Evolutionary conservation across 2,888 invertebrate genomes (phyloP).

Genomic region (Carterocephalus palaemon): DNA sequence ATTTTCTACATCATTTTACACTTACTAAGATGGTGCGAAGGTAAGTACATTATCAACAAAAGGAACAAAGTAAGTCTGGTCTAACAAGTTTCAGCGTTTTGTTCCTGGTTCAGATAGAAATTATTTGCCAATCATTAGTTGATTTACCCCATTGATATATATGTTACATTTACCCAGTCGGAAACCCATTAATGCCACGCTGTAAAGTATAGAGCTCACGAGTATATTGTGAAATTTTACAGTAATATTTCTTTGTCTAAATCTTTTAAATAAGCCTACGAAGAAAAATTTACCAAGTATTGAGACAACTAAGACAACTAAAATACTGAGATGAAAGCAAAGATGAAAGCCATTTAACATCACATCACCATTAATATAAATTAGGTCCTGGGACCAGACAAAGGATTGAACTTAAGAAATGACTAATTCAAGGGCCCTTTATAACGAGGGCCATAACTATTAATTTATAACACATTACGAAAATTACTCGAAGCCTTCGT

Average conservation of each 20-base stretch:
- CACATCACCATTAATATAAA: conserved; percentile 45
- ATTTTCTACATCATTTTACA: no score
- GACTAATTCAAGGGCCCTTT: conserved; percentile 42
- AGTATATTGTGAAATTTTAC: no score
- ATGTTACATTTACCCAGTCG: no score
- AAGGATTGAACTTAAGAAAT: conserved; percentile 43
- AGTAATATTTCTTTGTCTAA: conserved; percentile 3
- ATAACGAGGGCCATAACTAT: conserved; percentile 40
- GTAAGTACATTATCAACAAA: no score
- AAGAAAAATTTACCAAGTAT: conserved; percentile 7
- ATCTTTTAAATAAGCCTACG: conserved; percentile 4
- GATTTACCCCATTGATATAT: no score
- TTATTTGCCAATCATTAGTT: no score
- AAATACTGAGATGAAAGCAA: conserved; percentile 31
- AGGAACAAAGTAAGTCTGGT: no score
- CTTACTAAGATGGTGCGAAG: no score
- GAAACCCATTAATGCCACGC: no score
- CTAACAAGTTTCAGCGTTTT: no score
- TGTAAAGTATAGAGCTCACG: no score
- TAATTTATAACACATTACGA: conserved; percentile 47
- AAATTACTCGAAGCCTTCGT: conserved; percentile 42
- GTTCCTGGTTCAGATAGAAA: no score
- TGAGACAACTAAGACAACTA: conserved; percentile 7
- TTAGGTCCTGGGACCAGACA: conserved; percentile 48
- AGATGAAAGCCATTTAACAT: conserved; percentile 11